Percentiles rank a stretch among this genome's conserved stretches.
Evolutionary conservation across 2,797 vertebrate species (phyloP).

Genomic region (Taeniopygia guttata): DNA sequence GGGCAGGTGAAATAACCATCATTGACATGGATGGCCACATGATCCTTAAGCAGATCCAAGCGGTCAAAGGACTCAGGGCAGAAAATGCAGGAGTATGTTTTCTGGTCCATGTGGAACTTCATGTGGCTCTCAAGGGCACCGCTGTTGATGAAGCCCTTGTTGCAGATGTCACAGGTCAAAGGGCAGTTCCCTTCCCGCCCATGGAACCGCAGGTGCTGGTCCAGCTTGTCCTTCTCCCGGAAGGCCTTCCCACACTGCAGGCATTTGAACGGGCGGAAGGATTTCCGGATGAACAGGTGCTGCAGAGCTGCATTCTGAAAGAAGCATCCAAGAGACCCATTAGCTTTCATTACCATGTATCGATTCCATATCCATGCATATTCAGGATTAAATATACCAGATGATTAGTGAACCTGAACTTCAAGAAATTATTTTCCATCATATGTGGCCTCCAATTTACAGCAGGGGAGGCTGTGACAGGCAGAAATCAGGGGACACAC

Average conservation of each 20-base stretch:
- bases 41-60: constrained; percentile 92
- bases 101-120: constrained; percentile 91
- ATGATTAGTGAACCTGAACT: not conserved
- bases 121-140: constrained; percentile 90
- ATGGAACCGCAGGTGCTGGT: constrained; percentile 92
- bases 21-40: constrained; percentile 88
- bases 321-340: not conserved
- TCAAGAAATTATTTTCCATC: not conserved
- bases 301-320: constrained; percentile 95
- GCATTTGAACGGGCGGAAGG: constrained; percentile 95
- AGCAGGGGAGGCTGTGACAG: not conserved
- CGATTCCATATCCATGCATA: not conserved
- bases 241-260: constrained; percentile 96
- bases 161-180: constrained; percentile 92
- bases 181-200: constrained; percentile 88
- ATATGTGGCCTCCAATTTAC: not conserved
- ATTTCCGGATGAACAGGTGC: constrained; percentile 96
- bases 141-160: constrained; percentile 91
- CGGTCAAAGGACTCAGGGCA: constrained; percentile 92
- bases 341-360: accelerated
- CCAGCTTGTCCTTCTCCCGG: constrained; percentile 95
- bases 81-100: constrained; percentile 93
- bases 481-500: not conserved
- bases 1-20: constrained; percentile 93
- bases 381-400: not conserved